Evolutionary conservation across 2,113 vertebrate species (phyloP).

Genomic region (Falco punctatus): DNA sequence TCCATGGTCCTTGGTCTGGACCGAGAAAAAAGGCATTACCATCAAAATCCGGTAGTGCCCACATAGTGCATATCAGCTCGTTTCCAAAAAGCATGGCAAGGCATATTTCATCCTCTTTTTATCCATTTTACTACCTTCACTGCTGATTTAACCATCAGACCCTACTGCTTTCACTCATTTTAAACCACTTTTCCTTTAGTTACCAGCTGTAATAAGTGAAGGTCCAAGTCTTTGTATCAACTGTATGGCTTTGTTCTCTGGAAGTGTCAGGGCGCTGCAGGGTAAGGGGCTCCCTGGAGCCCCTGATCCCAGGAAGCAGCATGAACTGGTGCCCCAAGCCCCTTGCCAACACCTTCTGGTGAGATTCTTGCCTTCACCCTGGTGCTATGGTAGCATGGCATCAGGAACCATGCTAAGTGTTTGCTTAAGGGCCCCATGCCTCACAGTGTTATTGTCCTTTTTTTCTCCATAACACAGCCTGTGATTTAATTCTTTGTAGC

Average conservation of each 20-base stretch:
- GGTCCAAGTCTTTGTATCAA: background rate
- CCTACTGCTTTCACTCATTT: background rate
- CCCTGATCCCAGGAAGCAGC: accelerated
- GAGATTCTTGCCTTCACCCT: background rate
- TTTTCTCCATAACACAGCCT: background rate
- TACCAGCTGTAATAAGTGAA: background rate
- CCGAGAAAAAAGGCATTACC: background rate
- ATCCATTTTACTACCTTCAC: background rate
- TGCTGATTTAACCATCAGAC: background rate
- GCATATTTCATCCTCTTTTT: background rate
- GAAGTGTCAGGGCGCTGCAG: accelerated
- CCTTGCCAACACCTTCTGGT: background rate
- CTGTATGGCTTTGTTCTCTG: background rate
- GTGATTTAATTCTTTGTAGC: background rate
- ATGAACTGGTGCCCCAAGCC: accelerated
- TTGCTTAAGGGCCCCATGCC: background rate
- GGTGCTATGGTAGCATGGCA: accelerated
- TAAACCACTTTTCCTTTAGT: background rate
- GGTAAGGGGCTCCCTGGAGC: accelerated
- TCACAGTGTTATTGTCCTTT: background rate
- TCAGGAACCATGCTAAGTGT: accelerated
- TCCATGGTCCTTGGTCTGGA: background rate
- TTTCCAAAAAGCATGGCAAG: background rate
- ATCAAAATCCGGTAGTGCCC: background rate
- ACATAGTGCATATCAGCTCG: background rate